Evolutionary conservation across 2,888 invertebrate species (phyloP).

Genomic region (Hyposoter didymator): DNA sequence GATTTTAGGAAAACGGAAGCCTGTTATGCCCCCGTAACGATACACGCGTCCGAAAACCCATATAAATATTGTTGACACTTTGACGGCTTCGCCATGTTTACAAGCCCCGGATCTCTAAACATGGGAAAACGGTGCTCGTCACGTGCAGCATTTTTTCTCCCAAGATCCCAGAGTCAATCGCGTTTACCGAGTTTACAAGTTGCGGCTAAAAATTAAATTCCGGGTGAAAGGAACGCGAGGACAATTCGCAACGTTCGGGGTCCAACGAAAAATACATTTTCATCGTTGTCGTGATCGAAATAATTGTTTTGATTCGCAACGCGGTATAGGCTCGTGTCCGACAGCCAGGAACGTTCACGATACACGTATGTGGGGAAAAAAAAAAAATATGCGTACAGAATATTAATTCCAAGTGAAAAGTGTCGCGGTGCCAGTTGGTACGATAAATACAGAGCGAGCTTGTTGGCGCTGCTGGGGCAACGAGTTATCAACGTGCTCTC

Average conservation of each 20-base stretch:
- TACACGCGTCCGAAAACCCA: constrained; percentile 3
- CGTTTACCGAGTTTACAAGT: too few relatives aligned
- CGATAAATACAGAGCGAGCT: constrained; percentile 26
- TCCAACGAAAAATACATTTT: too few relatives aligned
- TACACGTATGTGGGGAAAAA: not conserved
- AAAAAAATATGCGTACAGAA: not conserved
- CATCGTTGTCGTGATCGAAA: constrained; percentile 39
- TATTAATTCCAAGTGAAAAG: constrained; percentile 34
- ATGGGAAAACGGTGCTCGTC: constrained; percentile 75
- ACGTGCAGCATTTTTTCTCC: not conserved
- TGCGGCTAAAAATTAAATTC: too few relatives aligned
- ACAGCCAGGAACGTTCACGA: constrained; percentile 10
- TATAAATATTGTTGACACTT: constrained; percentile 42
- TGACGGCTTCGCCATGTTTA: constrained; percentile 66
- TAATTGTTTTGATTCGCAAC: too few relatives aligned
- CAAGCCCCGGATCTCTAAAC: constrained; percentile 62
- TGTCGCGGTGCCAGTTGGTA: constrained; percentile 22
- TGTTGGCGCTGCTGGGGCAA: constrained; percentile 25
- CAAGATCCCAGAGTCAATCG: too few relatives aligned
- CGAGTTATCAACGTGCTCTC: constrained; percentile 57
- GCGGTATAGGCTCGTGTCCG: not conserved
- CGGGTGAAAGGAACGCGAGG: too few relatives aligned
- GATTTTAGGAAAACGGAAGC: not conserved
- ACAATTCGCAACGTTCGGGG: too few relatives aligned
- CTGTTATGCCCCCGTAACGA: not conserved